These are phyloP conservation scores for Onychorhynchus coronatus DNA, from an alignment of 2,113 vertebrate genomes.

Conservation along the genomic window DNA sequence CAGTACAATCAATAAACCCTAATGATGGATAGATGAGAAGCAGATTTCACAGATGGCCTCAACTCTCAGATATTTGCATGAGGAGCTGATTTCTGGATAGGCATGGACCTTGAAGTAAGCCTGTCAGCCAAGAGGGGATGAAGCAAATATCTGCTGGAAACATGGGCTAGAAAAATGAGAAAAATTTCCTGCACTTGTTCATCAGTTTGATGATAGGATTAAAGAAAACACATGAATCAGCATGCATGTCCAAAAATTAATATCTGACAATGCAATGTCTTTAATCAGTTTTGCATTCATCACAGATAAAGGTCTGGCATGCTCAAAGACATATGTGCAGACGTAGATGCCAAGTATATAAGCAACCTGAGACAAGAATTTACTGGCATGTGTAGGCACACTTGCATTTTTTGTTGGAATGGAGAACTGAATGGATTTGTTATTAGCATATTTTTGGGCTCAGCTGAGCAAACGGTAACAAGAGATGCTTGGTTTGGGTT, in stretches of 20 bases:
- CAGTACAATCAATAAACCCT: slow-evolving; percentile 42
- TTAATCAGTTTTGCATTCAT: not conserved
- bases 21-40: slow-evolving; percentile 14
- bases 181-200: not conserved
- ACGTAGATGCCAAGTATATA: not conserved
- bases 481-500: not conserved
- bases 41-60: slow-evolving; percentile 33
- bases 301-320: not conserved
- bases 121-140: not conserved
- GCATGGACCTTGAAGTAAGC: not conserved
- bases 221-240: not conserved
- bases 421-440: not conserved
- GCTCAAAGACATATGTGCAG: not conserved
- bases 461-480: not conserved
- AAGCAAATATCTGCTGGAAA: not conserved
- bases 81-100: not conserved
- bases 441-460: not conserved
- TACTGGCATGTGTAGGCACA: not conserved
- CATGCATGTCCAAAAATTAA: not conserved
- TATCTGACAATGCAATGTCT: not conserved
- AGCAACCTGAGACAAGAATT: not conserved
- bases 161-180: not conserved
- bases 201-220: not conserved
- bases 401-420: not conserved
- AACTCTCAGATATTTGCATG: not conserved